Base-by-base conservation (phyloP, 2,888 invertebrate species). In the Scaptomyza tumidula region DNA sequence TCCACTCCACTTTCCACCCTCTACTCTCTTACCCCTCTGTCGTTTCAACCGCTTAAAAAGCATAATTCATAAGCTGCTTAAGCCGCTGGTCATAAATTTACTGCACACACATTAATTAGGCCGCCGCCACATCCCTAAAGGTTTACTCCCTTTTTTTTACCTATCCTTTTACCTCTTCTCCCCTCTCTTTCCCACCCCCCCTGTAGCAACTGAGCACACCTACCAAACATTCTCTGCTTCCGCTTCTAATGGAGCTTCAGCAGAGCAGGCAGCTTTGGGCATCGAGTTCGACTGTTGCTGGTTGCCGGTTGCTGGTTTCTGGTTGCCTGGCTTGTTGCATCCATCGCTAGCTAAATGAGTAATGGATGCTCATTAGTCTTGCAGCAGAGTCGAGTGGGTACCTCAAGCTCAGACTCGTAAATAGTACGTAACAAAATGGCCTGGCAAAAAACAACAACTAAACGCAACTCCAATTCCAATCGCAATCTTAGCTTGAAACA, bases 41-140 rank as follows among this genome's bases (percentile, higher is more conserved):
- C 29, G 44, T 41, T 3, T 29, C 1, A 6, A 6, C 3, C 16
- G 41, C 13, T 13, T 11, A 19, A 35, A 29, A 68, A 68, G 70
- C 80, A 88, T 84, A 84, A 84, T 88, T 84, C 83, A 84, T 88
- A 86, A 77, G 80, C 88, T 86, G 75, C 83, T 83, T 86, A 83
- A 82, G 88, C 88, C 80, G 45, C 75, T 62, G 63, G 83, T 62
- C 86, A 84, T 84, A 84, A 84, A 84, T 84, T 82, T 67, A 69
- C 70, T 75, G 71, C 73, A 78, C 76, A 81, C 84, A 87, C 83
- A 84, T 88, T 84, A 84, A 84, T 84, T 88, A 84, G 83, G 83
- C 79, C 68, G 48, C 54, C 27, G 57, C 73, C 68, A 50, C 60
- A 78, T 55, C 64, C 69, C 64, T 19, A 58, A 75, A 74, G 73